Base-by-base conservation (phyloP, 2,888 invertebrate genomes). In the Zeuzera pyrina region DNA sequence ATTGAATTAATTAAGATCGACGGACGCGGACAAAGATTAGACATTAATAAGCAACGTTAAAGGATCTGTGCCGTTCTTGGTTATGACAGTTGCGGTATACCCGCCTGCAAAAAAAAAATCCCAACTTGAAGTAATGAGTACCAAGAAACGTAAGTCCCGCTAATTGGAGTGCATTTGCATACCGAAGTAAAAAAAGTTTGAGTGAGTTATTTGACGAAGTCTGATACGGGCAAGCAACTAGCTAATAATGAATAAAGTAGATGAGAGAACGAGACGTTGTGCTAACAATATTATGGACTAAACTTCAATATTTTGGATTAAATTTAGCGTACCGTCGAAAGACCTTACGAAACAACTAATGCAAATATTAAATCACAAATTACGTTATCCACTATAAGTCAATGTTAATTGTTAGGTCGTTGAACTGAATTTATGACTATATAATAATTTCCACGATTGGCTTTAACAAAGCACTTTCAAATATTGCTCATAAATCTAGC, bases 121-220 rank as follows among this genome's bases (percentile, higher is more conserved):
- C 50, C 61, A 58, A 61, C 61, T 70, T 58, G 59, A 71, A 74
- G 76, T 78, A 79, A 79, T 77, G 70, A 79, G 65, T 70, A 66
- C 64, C 52, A 58, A 76, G 71, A 69, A 73, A 71, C 61, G 61
- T 69, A 68, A 69, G 65, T 66, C 57, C 57, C 63, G 69, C 72
- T 79, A 73, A 79, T 79, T 79, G 77, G 66, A 67, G 69, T 74
- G 66, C 66, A 78, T 81, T 81, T 79, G 73, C 78, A 79, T 78
- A 70, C 60, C 67, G 68, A 70, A 68, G 66, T 73, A 67, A 71
- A 74, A 67, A 63, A 69, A 70, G 59, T 54, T 56, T 42, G 55
- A 69, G 58, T 69, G 67, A 74, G 62, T 73, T 76, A 74, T 73
- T 64, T 68, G 69, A 71, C 61, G 64, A 60, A 64, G 63, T 61